These are phyloP conservation scores for Tupaia chinensis DNA, from an alignment of 2,113 vertebrate species.

Conservation along the genomic window DNA sequence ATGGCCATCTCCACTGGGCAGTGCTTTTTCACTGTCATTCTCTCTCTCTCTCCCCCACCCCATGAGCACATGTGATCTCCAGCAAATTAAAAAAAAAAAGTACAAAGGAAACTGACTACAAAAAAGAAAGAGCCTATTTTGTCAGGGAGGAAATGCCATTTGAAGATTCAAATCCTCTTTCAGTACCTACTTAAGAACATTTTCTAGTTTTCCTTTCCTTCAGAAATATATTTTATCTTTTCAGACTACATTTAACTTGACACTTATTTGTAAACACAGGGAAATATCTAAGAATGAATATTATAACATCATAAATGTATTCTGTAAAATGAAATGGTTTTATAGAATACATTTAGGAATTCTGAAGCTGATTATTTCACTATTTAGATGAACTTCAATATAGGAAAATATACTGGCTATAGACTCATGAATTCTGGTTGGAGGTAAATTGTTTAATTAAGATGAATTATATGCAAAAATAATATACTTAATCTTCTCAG, in stretches of 20 bases:
- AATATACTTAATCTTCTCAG: not conserved
- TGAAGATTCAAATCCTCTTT: slow-evolving; percentile 11
- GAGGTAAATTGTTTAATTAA: slow-evolving; percentile 46
- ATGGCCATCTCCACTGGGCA: too few relatives aligned
- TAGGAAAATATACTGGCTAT: not conserved
- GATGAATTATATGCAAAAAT: slow-evolving; percentile 33
- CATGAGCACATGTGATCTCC: too few relatives aligned
- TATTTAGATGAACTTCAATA: not conserved
- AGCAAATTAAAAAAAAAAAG: too few relatives aligned
- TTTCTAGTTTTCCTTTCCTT: not conserved
- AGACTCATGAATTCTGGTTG: slow-evolving; percentile 15
- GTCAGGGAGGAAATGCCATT: not conserved
- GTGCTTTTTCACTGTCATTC: too few relatives aligned
- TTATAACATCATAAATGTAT: not conserved
- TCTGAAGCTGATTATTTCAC: not conserved
- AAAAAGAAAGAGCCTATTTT: not conserved
- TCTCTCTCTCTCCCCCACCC: too few relatives aligned
- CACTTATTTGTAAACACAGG: not conserved
- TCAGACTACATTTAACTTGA: not conserved
- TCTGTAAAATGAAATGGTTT: not conserved
- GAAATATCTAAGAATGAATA: not conserved
- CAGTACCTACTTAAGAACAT: not conserved
- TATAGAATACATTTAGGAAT: not conserved
- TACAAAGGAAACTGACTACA: not conserved
- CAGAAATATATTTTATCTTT: not conserved